Percentiles rank a stretch among this genome's conserved stretches.
Evolutionary conservation across 2,888 invertebrate species (phyloP).

Genomic region (Caenorhabditis sp.): DNA sequence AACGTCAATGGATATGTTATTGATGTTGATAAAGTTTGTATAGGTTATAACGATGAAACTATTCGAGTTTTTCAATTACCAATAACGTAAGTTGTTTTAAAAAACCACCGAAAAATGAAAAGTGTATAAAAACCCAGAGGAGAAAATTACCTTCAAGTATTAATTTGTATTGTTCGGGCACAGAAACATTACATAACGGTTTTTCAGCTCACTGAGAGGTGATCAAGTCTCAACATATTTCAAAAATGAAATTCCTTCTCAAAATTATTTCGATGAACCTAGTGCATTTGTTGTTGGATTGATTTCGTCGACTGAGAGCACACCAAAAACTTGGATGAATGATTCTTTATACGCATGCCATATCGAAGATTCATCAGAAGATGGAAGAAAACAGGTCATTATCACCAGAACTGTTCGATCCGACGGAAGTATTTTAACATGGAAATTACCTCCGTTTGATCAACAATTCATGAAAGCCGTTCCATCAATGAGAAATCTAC

Average conservation of each 20-base stretch:
- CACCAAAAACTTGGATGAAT: slow-evolving; percentile 1
- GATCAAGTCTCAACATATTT: not conserved
- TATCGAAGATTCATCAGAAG: slow-evolving; percentile 6
- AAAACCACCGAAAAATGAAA: no score
- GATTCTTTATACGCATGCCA: slow-evolving; percentile 32
- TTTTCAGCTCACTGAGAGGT: slow-evolving; percentile 18
- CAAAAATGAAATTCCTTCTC: slow-evolving; percentile 3
- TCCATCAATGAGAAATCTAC: slow-evolving; percentile 33
- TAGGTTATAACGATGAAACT: slow-evolving; percentile 95
- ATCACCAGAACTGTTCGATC: slow-evolving; percentile 19
- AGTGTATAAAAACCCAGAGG: no score
- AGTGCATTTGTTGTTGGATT: slow-evolving; percentile 61
- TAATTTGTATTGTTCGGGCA: no score
- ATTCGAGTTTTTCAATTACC: slow-evolving; percentile 94
- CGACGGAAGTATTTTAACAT: slow-evolving; percentile 46
- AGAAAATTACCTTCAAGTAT: no score
- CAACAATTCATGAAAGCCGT: slow-evolving; percentile 51
- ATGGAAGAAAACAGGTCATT: not conserved
- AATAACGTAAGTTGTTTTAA: slow-evolving; percentile 87
- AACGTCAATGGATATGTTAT: slow-evolving; percentile 67
- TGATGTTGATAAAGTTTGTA: slow-evolving; percentile 76
- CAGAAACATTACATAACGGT: no score
- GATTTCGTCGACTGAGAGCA: slow-evolving; percentile 45
- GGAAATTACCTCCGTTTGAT: slow-evolving; percentile 53
- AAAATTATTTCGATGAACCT: slow-evolving; percentile 40